Base-by-base conservation (phyloP, 2,797 vertebrate species). In the Gila robusta region DNA sequence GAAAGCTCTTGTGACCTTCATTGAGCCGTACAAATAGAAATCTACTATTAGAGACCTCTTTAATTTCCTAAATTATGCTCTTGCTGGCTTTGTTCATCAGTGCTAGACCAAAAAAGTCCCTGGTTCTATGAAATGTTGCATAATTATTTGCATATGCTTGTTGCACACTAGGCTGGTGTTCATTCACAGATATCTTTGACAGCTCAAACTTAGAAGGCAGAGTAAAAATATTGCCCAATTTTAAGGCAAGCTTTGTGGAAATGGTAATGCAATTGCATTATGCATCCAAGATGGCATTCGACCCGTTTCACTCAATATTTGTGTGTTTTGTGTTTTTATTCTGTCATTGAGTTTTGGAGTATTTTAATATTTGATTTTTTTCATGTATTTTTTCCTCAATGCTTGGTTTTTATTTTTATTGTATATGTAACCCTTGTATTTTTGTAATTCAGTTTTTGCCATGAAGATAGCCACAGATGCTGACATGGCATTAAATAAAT, bases 1-100 rank as follows among this genome's bases (percentile, higher is more conserved):
- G 81, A 86, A 88, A 86, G 89, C 64, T 64, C 79, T 78, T 83
- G 87, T 71, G 84, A 89, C 87, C 89, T 90, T 90, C 81, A 41
- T 56, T 49, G 47, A 82, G 90, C 41, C 52, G 23, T 84, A 69
- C 72, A 87, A 86, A 89, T 88, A 54, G 28, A 86, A 70, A 72
- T 56, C 64, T 59, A 41, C 49, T 39, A 71, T 72, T 79, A 72
- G 54, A 84, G 77, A 77, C 80, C 35, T 66, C 47, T 87, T 70
- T 84, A 90, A 83, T 88, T 87, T 84, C 23, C 76, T 49, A 77
- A 88, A 87, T 87, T 80, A 81, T 83, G 37, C 70, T 64, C 37
- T 32, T 11, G 37, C 28, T 74, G 35, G 79, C 64, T 59, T 87
- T 66, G 74, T 74, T n/a, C 79, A 83, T 86, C 23, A 59, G 74